phyloP scores from a whole-genome alignment of 2,888 invertebrate genomes.

The Priocnemis perturbator region DNA sequence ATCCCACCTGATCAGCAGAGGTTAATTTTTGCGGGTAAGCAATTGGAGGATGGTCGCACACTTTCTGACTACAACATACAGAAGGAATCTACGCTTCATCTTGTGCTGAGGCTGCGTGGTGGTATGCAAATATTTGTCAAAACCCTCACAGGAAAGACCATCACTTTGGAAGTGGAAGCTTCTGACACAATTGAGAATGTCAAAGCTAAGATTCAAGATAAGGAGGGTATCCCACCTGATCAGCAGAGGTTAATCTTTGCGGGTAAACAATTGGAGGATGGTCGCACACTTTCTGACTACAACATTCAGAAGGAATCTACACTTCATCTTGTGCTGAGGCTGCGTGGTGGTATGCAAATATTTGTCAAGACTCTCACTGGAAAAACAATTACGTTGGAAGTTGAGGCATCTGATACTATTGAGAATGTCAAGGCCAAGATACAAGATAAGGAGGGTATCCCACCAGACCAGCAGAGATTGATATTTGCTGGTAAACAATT shows the following conservation, averaged over 20 bases:
- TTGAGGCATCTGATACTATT: constrained; percentile 7
- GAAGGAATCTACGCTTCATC: constrained; percentile 58
- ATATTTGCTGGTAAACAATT: constrained; percentile 42
- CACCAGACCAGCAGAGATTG: constrained; percentile 32
- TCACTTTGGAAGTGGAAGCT: constrained; percentile 51
- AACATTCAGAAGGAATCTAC: constrained; percentile 7
- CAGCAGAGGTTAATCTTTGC: constrained; percentile 30
- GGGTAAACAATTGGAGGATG: constrained; percentile 54
- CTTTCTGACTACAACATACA: constrained; percentile 61
- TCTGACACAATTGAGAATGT: constrained; percentile 5
- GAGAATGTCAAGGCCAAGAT: constrained; percentile 4
- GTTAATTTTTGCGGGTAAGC: constrained; percentile 60
- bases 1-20: constrained; percentile 61
- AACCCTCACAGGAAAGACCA: constrained; percentile 58
- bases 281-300: constrained; percentile 41
- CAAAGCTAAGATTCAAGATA: background rate
- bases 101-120: constrained; percentile 55
- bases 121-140: constrained; percentile 64
- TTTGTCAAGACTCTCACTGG: constrained; percentile 8
- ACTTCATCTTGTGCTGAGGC: background rate
- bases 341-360: constrained; percentile 9
- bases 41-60: constrained; percentile 56
- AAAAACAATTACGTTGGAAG: constrained; percentile 8
- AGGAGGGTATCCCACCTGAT: background rate
- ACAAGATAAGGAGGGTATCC: constrained; percentile 26